Conservation (phyloP, 2,113 vertebrate species). For the Mesoclemmys tuberculata region DNA sequence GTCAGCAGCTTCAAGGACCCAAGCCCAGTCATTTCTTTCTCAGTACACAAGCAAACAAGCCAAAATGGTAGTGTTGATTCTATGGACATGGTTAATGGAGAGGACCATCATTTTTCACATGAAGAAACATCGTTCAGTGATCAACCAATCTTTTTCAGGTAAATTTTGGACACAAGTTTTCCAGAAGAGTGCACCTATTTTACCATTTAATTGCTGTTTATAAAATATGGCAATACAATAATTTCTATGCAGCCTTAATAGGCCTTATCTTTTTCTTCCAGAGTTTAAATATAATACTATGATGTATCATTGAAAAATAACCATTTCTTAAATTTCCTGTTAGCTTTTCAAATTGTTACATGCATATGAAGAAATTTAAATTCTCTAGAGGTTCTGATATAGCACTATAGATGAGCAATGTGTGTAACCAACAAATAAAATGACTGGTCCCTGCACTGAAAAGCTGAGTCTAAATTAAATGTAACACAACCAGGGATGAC, state of each 20-base stretch:
- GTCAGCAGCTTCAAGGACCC: conserved; percentile 82
- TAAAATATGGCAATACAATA: neutral
- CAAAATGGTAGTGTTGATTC: conserved; percentile 77
- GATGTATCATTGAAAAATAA: neutral
- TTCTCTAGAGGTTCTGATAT: neutral
- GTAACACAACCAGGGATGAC: neutral
- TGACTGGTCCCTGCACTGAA: neutral
- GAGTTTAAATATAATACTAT: neutral
- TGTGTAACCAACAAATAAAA: neutral
- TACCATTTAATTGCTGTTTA: neutral
- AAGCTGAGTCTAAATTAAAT: neutral
- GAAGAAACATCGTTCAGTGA: conserved; percentile 82
- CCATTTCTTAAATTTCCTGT: neutral
- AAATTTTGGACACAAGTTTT: neutral
- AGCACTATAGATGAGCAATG: neutral
- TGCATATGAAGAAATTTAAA: neutral
- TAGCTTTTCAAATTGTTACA: neutral
- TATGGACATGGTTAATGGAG: conserved; percentile 63
- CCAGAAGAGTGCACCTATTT: neutral
- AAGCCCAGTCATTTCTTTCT: conserved; percentile 90
- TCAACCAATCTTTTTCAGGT: conserved; percentile 98
- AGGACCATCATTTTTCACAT: conserved; percentile 67
- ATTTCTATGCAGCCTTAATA: neutral
- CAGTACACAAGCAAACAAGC: conserved; percentile 83
- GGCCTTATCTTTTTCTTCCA: neutral